These are phyloP conservation scores for Podarcis siculus DNA, from an alignment of 2,797 vertebrate genomes.

Conservation along the genomic window DNA sequence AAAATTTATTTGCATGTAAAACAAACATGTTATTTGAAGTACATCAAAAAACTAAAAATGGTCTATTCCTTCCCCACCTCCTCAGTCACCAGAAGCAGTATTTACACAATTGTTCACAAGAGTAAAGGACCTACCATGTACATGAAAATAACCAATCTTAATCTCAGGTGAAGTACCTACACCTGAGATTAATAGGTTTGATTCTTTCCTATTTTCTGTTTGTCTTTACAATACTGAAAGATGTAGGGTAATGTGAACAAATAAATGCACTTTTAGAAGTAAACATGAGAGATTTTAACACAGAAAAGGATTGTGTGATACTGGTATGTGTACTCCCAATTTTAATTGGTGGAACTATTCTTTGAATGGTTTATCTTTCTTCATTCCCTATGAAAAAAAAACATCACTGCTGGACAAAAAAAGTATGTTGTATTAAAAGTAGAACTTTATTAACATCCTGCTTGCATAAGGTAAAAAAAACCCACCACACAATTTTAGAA, in stretches of 20 bases:
- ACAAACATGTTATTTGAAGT: slow-evolving; percentile 68
- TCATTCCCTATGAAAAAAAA: neutral
- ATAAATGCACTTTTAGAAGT: slow-evolving; percentile 47
- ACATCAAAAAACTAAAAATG: slow-evolving; percentile 42
- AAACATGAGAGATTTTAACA: neutral
- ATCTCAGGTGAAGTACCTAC: slow-evolving; percentile 55
- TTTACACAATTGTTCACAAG: slow-evolving; percentile 68
- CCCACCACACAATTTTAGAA: too few species aligned
- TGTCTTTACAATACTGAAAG: slow-evolving; percentile 59
- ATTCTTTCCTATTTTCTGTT: slow-evolving; percentile 16
- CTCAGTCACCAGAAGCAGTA: slow-evolving; percentile 63
- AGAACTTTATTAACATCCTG: slow-evolving; percentile 16
- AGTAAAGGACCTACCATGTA: slow-evolving; percentile 53
- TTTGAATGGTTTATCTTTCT: neutral
- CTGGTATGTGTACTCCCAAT: neutral
- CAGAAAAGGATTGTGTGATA: fast-evolving
- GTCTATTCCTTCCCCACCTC: slow-evolving; percentile 41
- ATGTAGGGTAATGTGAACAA: slow-evolving; percentile 28
- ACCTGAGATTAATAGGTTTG: slow-evolving; percentile 63
- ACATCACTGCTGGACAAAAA: neutral
- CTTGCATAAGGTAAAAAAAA: neutral
- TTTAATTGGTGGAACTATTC: neutral
- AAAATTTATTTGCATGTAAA: slow-evolving; percentile 75
- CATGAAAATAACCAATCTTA: slow-evolving; percentile 46
- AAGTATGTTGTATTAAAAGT: slow-evolving; percentile 11